These are phyloP conservation scores for Probaryconus sp. DNA, from an alignment of 1,140 invertebrate species.

Conservation along the genomic window DNA sequence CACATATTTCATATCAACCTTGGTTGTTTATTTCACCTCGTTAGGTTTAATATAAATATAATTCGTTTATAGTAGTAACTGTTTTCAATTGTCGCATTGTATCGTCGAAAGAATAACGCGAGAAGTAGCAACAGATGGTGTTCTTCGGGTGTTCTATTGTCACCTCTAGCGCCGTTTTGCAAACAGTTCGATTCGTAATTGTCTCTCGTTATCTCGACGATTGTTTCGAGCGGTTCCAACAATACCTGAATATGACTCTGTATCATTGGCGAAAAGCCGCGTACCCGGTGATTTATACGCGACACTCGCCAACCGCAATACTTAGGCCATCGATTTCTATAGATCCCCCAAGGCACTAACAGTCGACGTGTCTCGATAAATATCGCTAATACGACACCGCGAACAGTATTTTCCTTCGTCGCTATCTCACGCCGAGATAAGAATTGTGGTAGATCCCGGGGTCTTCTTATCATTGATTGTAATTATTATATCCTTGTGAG, in stretches of 20 bases:
- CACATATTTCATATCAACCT: too few relatives aligned
- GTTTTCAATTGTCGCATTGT: conserved; percentile 36
- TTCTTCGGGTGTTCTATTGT: conserved; percentile 32
- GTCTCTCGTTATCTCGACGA: conserved; percentile 71
- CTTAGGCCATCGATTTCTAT: conserved; percentile 29
- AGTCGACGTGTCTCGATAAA: conserved; percentile 49
- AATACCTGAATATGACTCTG: conserved; percentile 61
- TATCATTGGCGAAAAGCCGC: conserved; percentile 37
- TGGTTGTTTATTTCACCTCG: too few relatives aligned
- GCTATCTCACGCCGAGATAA: conserved; percentile 16
- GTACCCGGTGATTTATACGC: conserved; percentile 36
- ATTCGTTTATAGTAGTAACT: conserved; percentile 32
- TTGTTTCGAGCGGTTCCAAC: conserved; percentile 60
- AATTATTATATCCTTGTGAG: conserved; percentile 45
- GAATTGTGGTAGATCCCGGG: conserved; percentile 25
- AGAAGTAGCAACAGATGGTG: conserved; percentile 28
- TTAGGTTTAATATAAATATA: too few relatives aligned
- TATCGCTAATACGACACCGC: conserved; percentile 53
- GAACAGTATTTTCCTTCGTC: conserved; percentile 23
- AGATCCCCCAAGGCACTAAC: conserved; percentile 17
- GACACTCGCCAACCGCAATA: background rate
- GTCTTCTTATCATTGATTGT: conserved; percentile 31
- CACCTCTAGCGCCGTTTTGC: conserved; percentile 28
- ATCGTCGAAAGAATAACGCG: conserved; percentile 31
- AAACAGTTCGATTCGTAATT: conserved; percentile 64